Percentiles rank a stretch among this genome's conserved stretches.
Conservation (phyloP, 2,113 vertebrate species). For the Pseudonaja textilis region DNA sequence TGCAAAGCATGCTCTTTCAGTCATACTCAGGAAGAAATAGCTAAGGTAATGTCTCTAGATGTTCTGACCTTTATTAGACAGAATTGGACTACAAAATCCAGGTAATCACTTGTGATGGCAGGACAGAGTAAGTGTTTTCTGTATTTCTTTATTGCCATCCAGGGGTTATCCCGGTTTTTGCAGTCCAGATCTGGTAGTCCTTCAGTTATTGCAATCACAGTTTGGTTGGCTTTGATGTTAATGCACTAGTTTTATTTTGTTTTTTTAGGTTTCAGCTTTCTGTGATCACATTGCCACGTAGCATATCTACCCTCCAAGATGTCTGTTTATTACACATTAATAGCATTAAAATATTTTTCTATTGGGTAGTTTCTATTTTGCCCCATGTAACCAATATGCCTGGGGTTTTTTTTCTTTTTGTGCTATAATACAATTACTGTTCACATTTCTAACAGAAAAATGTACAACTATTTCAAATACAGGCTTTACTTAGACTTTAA, state of each 20-base stretch:
- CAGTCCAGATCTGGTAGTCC: neutral
- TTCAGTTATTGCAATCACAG: neutral
- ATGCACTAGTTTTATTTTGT: neutral
- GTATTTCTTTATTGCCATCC: neutral
- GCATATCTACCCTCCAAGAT: neutral
- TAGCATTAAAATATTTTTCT: neutral
- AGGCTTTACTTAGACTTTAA: neutral
- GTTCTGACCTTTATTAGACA: neutral
- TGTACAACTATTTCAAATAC: neutral
- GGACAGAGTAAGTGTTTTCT: neutral
- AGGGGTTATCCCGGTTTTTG: neutral
- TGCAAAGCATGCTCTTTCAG: neutral
- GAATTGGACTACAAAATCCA: neutral
- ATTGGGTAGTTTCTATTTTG: neutral
- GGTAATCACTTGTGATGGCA: neutral
- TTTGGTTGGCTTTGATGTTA: neutral
- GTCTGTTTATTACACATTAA: neutral
- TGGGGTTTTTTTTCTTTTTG: neutral
- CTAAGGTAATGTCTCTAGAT: neutral
- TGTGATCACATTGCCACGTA: neutral
- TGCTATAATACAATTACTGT: neutral
- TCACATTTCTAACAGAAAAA: neutral
- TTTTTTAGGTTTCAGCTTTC: neutral
- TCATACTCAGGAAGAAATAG: neutral
- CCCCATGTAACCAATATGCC: neutral